phyloP scores from a whole-genome alignment of 1,140 invertebrate genomes.

The Zaprionus vittiger region DNA sequence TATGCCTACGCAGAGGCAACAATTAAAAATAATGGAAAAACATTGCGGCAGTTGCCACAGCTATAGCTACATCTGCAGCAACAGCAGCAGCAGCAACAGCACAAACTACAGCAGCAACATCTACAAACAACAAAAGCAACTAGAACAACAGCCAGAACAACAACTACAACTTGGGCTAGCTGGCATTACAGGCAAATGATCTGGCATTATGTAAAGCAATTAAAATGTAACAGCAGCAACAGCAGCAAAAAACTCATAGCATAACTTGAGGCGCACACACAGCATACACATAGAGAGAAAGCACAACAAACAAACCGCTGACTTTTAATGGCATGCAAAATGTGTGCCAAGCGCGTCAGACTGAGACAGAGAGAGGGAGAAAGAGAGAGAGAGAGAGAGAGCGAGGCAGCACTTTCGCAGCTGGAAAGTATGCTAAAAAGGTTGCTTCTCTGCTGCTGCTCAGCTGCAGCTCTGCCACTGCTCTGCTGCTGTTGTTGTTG shows the following conservation, averaged over 20 bases:
- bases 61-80: constrained; percentile 9
- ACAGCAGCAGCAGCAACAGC: background rate
- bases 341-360: constrained; percentile 41
- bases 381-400: background rate
- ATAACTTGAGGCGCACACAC: constrained; percentile 60
- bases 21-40: constrained; percentile 78
- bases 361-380: background rate
- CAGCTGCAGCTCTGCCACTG: background rate
- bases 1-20: constrained; percentile 48
- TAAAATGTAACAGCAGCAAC: constrained; percentile 68
- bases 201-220: constrained; percentile 79
- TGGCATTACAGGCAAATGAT: constrained; percentile 36
- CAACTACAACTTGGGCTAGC: constrained; percentile 22
- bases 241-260: constrained; percentile 37
- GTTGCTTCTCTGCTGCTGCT: background rate
- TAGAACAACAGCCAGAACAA: constrained; percentile 4
- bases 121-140: background rate
- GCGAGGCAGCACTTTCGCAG: background rate
- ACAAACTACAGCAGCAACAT: constrained; percentile 4
- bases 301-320: constrained; percentile 59
- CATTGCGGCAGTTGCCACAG: constrained; percentile 39
- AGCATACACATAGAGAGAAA: constrained; percentile 3
- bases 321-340: constrained; percentile 74
- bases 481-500: constrained; percentile 3
- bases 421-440: constrained; percentile 43